A percentile compares a stretch with the other conserved stretches of the same genome.
These are phyloP conservation scores for Gorsachius magnificus DNA, from an alignment of 2,797 vertebrate genomes.

Conservation along the genomic window DNA sequence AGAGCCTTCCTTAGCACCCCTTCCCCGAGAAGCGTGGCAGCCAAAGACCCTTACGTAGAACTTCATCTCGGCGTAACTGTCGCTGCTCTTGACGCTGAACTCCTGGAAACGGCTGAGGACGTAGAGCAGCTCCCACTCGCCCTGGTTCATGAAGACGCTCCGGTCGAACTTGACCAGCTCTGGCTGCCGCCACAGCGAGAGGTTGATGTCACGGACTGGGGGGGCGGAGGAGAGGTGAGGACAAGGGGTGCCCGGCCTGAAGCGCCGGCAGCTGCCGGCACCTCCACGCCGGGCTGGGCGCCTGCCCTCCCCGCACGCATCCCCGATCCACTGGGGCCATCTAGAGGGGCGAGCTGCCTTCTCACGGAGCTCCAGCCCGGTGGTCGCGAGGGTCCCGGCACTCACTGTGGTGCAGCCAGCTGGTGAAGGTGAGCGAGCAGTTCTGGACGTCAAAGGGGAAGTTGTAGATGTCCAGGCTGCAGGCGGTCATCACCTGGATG, in stretches of 20 bases:
- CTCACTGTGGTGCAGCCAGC: conserved; percentile 96
- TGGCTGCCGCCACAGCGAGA: conserved; percentile 89
- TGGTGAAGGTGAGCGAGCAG: conserved; percentile 97
- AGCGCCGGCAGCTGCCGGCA: not conserved
- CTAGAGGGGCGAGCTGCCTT: conserved; percentile 7
- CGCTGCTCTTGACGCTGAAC: conserved; percentile 87
- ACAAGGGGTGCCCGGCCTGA: not conserved
- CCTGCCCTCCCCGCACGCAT: not conserved
- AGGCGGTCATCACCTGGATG: conserved; percentile 95
- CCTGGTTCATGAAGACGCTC: conserved; percentile 94
- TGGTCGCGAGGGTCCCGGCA: rapidly evolving
- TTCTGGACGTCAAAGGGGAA: conserved; percentile 98
- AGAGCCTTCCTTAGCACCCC: not conserved
- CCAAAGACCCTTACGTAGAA: conserved; percentile 84
- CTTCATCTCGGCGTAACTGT: conserved; percentile 93
- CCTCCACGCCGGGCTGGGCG: not conserved
- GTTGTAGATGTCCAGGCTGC: conserved; percentile 97
- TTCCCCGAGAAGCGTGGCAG: rapidly evolving
- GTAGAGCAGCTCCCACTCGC: conserved; percentile 95
- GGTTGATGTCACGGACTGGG: conserved; percentile 93
- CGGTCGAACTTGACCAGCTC: conserved; percentile 89
- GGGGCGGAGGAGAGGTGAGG: not conserved
- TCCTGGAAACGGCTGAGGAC: conserved; percentile 86
- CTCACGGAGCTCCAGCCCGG: not conserved
- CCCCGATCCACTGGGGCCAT: conserved; percentile 45